phyloP scores from a whole-genome alignment of 2,113 vertebrate genomes.

The Ageneiosus marmoratus region DNA sequence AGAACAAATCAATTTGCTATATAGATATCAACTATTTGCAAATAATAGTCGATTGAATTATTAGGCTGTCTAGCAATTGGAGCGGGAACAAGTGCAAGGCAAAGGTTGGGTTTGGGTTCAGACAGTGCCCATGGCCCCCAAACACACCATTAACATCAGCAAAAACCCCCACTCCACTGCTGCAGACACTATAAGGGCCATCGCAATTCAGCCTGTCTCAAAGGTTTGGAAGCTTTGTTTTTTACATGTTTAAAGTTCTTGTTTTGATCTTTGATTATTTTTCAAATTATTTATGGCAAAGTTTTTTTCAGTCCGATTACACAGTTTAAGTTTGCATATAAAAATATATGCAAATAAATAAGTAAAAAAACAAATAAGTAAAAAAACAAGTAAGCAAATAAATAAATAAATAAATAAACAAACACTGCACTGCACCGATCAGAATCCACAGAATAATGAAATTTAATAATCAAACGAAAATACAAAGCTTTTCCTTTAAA shows the following conservation, averaged over 20 bases:
- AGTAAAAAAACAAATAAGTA: not conserved
- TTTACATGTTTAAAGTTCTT: not conserved
- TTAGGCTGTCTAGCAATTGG: not conserved
- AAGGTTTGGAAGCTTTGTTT: not conserved
- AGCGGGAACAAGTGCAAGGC: constrained; percentile 47
- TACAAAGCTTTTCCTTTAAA: not conserved
- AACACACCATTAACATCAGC: constrained; percentile 2
- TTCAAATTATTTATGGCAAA: not conserved
- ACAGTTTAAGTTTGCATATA: not conserved
- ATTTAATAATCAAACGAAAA: not conserved
- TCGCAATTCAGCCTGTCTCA: not conserved
- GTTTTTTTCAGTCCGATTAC: not conserved
- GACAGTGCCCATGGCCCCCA: constrained; percentile 9
- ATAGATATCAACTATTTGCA: not conserved
- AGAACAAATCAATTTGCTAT: not conserved
- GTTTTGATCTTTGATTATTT: not conserved
- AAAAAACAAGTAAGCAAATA: not conserved
- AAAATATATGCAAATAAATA: not conserved
- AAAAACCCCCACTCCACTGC: not conserved
- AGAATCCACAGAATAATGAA: not conserved
- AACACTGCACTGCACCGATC: no score
- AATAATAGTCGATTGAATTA: not conserved
- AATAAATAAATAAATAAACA: not conserved
- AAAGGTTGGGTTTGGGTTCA: constrained; percentile 46
- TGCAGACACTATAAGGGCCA: not conserved